A percentile compares a stretch with the other conserved stretches of the same genome.
phyloP scores from a whole-genome alignment of 2,113 vertebrate genomes.

The Verasper variegatus region DNA sequence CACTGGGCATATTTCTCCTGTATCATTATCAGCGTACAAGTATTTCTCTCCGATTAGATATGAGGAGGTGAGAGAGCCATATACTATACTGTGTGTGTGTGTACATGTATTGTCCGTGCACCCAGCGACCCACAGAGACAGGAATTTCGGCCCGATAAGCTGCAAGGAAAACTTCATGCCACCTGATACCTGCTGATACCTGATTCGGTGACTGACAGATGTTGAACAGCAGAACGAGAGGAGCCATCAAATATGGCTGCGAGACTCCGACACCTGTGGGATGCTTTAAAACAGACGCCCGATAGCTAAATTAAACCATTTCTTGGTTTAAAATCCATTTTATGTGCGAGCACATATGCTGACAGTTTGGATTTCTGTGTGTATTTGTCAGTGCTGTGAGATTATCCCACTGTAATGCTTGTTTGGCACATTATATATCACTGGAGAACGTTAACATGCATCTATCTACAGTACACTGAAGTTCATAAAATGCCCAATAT shows the following conservation, averaged over 20 bases:
- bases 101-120: not conserved
- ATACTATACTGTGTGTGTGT: not conserved
- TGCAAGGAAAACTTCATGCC: constrained; percentile 22
- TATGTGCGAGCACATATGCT: not conserved
- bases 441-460: not conserved
- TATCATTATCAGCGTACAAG: constrained; percentile 36
- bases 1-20: constrained; percentile 36
- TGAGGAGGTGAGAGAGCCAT: constrained; percentile 1
- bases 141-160: constrained; percentile 38
- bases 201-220: constrained; percentile 27
- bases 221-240: constrained; percentile 13
- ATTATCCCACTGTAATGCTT: not conserved
- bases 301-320: constrained; percentile 2
- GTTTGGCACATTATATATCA: not conserved
- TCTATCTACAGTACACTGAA: too few relatives aligned
- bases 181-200: constrained; percentile 29
- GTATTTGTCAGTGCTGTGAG: not conserved
- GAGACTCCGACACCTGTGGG: not conserved
- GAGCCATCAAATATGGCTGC: constrained; percentile 5
- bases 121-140: not conserved
- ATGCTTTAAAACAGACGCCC: constrained; percentile 3
- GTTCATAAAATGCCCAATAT: too few relatives aligned
- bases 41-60: constrained; percentile 56
- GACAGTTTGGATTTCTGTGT: not conserved
- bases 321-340: constrained; percentile 8